Percentiles rank a stretch among this genome's conserved stretches.
Conservation (phyloP, 2,797 vertebrate genomes). For the Dryobates pubescens region DNA sequence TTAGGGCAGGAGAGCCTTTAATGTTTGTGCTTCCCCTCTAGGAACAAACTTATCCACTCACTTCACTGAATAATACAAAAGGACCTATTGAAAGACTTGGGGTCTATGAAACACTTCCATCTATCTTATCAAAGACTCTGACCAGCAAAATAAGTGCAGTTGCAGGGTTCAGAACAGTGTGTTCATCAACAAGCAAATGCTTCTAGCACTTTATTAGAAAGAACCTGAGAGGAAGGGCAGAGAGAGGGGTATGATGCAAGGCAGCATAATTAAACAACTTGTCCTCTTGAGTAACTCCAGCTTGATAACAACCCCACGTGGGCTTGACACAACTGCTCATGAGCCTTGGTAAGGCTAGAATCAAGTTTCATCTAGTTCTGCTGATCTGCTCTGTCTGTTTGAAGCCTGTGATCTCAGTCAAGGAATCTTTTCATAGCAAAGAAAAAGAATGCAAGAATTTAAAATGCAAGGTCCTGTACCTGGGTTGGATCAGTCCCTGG, state of each 20-base stretch:
- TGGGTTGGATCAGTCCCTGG: not conserved
- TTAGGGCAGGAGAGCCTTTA: not conserved
- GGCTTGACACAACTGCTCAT: not conserved
- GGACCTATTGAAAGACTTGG: not conserved
- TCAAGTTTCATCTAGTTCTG: not conserved
- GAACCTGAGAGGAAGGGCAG: not conserved
- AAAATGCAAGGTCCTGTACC: not conserved
- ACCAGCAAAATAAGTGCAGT: constrained; percentile 1
- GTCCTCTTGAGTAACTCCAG: not conserved
- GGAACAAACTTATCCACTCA: not conserved
- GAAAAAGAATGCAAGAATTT: not conserved
- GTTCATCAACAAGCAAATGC: constrained; percentile 13
- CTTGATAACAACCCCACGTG: not conserved
- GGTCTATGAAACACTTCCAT: not conserved
- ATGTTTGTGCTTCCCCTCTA: not conserved
- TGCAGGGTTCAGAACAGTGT: not conserved
- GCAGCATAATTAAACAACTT: not conserved
- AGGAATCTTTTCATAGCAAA: not conserved
- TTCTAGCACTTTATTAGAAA: not conserved
- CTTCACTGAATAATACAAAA: not conserved
- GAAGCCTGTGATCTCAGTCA: not conserved
- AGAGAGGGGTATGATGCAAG: not conserved
- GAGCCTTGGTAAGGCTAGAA: not conserved
- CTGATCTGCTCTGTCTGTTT: not conserved
- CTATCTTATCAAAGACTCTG: constrained; percentile 34